Base-by-base conservation (phyloP, 2,888 invertebrate species). In the Zygaena filipendulae region DNA sequence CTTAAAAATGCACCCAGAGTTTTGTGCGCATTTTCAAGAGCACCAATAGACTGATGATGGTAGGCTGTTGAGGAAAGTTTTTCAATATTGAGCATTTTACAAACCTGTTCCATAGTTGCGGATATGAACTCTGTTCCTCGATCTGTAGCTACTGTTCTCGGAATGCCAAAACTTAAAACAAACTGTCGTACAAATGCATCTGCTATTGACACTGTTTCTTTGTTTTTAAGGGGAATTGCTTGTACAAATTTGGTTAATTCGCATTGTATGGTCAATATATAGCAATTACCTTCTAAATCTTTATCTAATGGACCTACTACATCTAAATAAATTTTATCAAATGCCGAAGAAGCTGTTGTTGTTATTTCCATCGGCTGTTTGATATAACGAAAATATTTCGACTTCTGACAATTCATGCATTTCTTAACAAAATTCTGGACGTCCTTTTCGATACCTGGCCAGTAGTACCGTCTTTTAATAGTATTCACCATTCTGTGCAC, bases 211-310 rank as follows among this genome's bases (percentile, higher is more conserved):
- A 23, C 13, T 10, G 37, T 20, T n/a, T 28, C 26, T 13, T 39
- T 32, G 9, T 10, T 11, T 10, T 12, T 11, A 4, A 38, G 22
- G 4, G 30, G 25, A 11, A 30, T 30, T 8, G 37, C 37, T 12
- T 32, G 27, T 3, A 35, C 21, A 20, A 29, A 42, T 11, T 44
- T 44, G 11, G 23, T 36, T 13, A 44, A 11, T 8, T 41, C 40
- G 13, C 41, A 43, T 25, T 43, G 40, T 1, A 43, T 3, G 2
- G 39, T 43, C 7, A 41, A 21, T 10, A 36, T 32, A 26, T 38
- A 39, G 4, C 8, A 12, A 23, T 40, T 27, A 25, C 13, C 25
- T 13, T 39, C 25, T 10, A 19, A 9, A 23, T 43, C 43, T 12
- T 4, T 25, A 12, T 30, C 30, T 29, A 43, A 18, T 1, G 37